These are phyloP conservation scores for Sceloporus undulatus DNA, from an alignment of 2,113 vertebrate genomes.

Conservation along the genomic window DNA sequence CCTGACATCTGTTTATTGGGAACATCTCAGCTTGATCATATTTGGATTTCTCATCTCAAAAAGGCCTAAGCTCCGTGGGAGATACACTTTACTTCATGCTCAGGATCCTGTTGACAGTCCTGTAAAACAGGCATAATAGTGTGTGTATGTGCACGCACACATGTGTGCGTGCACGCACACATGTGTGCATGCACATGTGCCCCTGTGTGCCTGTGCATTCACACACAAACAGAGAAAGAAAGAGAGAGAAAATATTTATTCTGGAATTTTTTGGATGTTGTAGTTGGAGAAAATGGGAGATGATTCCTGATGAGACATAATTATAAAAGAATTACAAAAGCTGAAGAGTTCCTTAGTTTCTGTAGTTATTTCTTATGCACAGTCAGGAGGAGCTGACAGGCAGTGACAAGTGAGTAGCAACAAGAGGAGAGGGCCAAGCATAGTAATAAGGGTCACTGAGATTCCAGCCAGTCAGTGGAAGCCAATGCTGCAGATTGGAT, in stretches of 20 bases:
- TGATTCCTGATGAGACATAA: neutral
- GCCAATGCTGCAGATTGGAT: neutral
- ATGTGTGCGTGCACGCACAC: too few relatives aligned
- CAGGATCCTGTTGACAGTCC: neutral
- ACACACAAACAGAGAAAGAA: too few relatives aligned
- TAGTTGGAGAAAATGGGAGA: neutral
- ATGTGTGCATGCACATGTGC: too few relatives aligned
- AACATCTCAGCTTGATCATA: neutral
- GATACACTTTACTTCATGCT: neutral
- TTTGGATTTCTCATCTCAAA: neutral
- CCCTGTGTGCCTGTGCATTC: too few relatives aligned
- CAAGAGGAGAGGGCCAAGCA: neutral
- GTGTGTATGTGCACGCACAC: too few relatives aligned
- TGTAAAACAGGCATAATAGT: too few relatives aligned
- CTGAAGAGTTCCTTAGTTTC: neutral
- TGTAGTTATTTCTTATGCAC: neutral
- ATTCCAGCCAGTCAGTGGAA: neutral
- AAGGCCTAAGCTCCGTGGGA: neutral
- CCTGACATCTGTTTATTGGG: neutral
- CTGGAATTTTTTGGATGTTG: too few relatives aligned
- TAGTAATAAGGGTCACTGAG: neutral
- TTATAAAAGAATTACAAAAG: neutral
- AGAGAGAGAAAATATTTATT: too few relatives aligned
- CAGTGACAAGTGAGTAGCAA: neutral
- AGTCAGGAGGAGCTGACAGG: neutral